phyloP scores from a whole-genome alignment of 2,888 invertebrate species.

The Brenthis daphne region DNA sequence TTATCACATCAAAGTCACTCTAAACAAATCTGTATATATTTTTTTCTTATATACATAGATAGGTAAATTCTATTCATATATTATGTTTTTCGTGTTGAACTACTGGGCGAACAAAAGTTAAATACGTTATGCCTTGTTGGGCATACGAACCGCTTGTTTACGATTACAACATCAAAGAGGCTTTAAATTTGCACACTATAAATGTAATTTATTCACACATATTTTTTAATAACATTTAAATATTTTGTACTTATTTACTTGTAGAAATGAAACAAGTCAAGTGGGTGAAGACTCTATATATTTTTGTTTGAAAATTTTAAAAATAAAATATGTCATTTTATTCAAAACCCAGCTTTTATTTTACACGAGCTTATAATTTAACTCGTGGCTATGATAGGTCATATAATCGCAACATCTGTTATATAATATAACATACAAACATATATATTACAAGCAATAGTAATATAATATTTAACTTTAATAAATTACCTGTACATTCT shows the following conservation, averaged over 20 bases:
- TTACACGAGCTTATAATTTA: no score
- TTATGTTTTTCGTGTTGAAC: no score
- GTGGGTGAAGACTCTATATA: constrained; percentile 1
- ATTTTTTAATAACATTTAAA: neutral
- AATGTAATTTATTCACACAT: constrained; percentile 10
- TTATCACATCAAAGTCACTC: neutral
- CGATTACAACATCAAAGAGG: constrained; percentile 3
- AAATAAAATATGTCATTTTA: no score
- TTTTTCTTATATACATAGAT: no score
- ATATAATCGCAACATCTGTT: no score
- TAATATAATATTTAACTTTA: no score
- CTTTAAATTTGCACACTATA: constrained; percentile 1
- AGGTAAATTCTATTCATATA: no score
- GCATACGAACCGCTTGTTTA: constrained; percentile 20
- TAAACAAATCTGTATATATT: neutral
- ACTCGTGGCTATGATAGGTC: no score
- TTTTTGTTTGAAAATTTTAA: neutral
- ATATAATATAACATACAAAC: no score
- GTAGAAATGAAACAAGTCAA: constrained; percentile 2
- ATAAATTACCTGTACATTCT: no score
- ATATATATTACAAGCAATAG: no score
- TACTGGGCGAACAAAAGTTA: neutral
- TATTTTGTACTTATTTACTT: constrained; percentile 3
- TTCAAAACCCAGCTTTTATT: no score
- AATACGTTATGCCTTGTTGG: constrained; percentile 8